Percentiles rank a stretch among this genome's conserved stretches.
phyloP scores from a whole-genome alignment of 2,797 vertebrate species.

The Chromobotia macracanthus region DNA sequence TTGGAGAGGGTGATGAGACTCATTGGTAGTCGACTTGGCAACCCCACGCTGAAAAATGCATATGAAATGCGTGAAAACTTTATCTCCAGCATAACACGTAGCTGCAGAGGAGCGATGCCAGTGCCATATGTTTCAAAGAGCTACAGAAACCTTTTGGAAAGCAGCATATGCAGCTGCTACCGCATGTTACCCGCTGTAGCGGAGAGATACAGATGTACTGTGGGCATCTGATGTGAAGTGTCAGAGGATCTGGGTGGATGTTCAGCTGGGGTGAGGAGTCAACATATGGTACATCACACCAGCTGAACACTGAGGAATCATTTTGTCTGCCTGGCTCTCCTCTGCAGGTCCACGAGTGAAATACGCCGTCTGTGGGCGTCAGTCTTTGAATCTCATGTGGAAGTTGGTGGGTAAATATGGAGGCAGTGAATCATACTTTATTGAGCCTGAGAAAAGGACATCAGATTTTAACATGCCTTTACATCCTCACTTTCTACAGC shows the following conservation, averaged over 20 bases:
- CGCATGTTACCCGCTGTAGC: conserved; percentile 36
- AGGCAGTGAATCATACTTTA: conserved; percentile 54
- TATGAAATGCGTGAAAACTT: conserved; percentile 28
- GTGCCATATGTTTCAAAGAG: conserved; percentile 55
- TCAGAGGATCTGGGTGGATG: conserved; percentile 14
- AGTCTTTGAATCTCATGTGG: conserved; percentile 54
- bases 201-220: conserved; percentile 47
- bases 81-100: conserved; percentile 36
- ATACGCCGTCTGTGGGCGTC: conserved; percentile 54
- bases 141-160: conserved; percentile 42
- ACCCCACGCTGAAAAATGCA: conserved; percentile 18
- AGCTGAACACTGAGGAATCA: conserved; percentile 13
- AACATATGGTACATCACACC: conserved; percentile 57
- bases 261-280: conserved; percentile 47
- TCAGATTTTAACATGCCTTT: conserved; percentile 31
- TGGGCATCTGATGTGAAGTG: conserved; percentile 31
- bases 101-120: conserved; percentile 26
- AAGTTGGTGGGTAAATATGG: conserved; percentile 42
- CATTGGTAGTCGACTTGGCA: conserved; percentile 35
- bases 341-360: conserved; percentile 27
- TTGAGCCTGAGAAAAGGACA: conserved; percentile 39
- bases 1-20: conserved; percentile 31
- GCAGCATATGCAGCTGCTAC: conserved; percentile 42
- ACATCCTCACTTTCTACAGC: conserved; percentile 31
- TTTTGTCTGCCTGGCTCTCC: conserved; percentile 1